Base-by-base conservation (phyloP, 1,140 invertebrate genomes). In the Calliphora vicina region DNA sequence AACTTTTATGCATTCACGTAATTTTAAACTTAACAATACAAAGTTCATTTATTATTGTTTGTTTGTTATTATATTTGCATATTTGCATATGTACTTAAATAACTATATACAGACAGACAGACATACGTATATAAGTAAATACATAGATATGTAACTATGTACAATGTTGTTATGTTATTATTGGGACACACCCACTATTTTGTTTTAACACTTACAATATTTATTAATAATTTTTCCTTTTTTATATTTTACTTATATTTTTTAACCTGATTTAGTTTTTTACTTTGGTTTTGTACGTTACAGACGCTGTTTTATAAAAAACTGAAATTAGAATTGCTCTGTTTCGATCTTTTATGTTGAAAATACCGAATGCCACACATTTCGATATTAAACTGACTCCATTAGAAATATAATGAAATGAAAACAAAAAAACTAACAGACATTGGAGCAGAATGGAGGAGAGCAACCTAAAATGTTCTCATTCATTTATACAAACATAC, bases 331-430 rank as follows among this genome's bases (percentile, higher is more conserved):
- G 87, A 88, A 88, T 86, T 84, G 85, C 86, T 84, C 84, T 82
- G 81, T 76, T 81, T 82, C 85, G 84, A 85, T 87, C 86, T 88
- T 88, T 87, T 88, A 88, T 88, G 87, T 86, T 87, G 83, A 85
- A 83, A 67, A 84, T 83, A 87, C 87, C 87, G 87, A 88, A 88
- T 88, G 87, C 87, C 87, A 88, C 86, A 88, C 82, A 78, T 78
- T 43, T 78, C 9, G 12, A 78, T 9, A 25, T 8, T 5, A 23
- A 23, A 67, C 61, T 23, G n/a, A 67, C 20, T 57, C 17, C 45
- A 57, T 4, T 35, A 35, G 35, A 57, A 25, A 67, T 67, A 67
- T 25, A 67, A n/a, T n/a, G n/a, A n/a, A n/a, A n/a, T n/a, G n/a
- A 20, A n/a, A 67, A 12, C 61, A 67, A 50, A 67, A n/a, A 20